These are phyloP conservation scores for Drosophila kuntzei DNA, from an alignment of 2,888 invertebrate species.

Conservation along the genomic window DNA sequence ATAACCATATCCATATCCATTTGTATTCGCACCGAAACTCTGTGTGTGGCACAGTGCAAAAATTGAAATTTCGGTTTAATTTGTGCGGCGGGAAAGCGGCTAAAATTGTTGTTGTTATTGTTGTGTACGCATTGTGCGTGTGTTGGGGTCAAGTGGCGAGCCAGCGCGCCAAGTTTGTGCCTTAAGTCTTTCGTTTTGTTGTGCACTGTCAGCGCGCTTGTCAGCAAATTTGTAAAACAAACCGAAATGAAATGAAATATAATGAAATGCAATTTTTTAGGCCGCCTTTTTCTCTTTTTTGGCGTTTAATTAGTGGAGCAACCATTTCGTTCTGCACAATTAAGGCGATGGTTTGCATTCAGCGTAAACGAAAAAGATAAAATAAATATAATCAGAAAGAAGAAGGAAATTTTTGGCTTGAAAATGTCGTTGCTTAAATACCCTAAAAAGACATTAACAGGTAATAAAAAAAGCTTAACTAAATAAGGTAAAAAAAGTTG, in stretches of 20 bases:
- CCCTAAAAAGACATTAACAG: conserved; percentile 9
- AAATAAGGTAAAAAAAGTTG: neutral
- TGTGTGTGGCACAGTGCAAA: conserved; percentile 71
- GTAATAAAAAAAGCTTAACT: neutral
- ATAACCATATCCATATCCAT: conserved; percentile 58
- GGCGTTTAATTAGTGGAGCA: conserved; percentile 75
- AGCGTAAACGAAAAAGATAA: conserved; percentile 40
- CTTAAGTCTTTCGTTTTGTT: conserved; percentile 73
- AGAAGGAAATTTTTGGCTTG: neutral
- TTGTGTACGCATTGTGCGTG: conserved; percentile 46
- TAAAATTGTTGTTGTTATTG: conserved; percentile 55
- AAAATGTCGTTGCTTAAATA: conserved; percentile 10
- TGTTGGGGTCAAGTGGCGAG: conserved; percentile 72
- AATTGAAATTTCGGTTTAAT: conserved; percentile 71
- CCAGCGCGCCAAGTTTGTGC: conserved; percentile 64
- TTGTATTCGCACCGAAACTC: conserved; percentile 23
- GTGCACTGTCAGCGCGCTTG: conserved; percentile 73
- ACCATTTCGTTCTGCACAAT: conserved; percentile 72
- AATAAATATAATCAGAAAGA: conserved; percentile 25
- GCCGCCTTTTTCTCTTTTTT: conserved; percentile 21
- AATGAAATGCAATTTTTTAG: conserved; percentile 55
- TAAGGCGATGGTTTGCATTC: conserved; percentile 74
- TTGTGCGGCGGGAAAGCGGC: conserved; percentile 71
- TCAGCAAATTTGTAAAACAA: conserved; percentile 79
- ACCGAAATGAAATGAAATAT: conserved; percentile 73